Percentiles rank a stretch among this genome's conserved stretches.
These are phyloP conservation scores for Erannis defoliaria DNA, from an alignment of 2,888 invertebrate genomes.

Conservation along the genomic window DNA sequence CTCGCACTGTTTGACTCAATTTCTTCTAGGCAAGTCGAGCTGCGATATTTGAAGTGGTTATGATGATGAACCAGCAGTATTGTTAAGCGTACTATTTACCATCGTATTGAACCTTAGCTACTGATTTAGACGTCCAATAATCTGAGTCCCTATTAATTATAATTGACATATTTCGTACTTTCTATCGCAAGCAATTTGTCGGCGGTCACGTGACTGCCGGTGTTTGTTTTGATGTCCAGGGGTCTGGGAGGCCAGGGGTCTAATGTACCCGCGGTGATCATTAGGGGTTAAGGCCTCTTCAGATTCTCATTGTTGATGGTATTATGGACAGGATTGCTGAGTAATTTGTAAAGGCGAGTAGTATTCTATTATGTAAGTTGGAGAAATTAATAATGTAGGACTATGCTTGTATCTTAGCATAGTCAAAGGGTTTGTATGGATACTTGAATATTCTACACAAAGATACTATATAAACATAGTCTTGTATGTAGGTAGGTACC, in stretches of 20 bases:
- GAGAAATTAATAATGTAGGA: conserved; percentile 3
- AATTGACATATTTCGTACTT: conserved; percentile 84
- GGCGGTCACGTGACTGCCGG: conserved; percentile 72
- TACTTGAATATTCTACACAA: neutral
- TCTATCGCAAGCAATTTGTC: conserved; percentile 70
- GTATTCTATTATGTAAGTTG: neutral
- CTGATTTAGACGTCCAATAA: conserved; percentile 54
- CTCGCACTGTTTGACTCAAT: too few relatives aligned
- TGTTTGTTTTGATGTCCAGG: conserved; percentile 84
- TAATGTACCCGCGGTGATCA: conserved; percentile 59
- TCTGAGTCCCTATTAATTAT: conserved; percentile 81
- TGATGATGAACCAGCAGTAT: too few relatives aligned
- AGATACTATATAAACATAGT: too few relatives aligned
- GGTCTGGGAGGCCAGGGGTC: conserved; percentile 59
- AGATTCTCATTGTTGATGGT: conserved; percentile 47
- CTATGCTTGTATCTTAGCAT: too few relatives aligned
- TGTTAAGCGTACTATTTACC: neutral
- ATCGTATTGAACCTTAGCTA: neutral
- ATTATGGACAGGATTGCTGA: conserved; percentile 28
- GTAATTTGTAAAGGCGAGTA: conserved; percentile 18
- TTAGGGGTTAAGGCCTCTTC: conserved; percentile 60
- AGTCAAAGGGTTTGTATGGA: neutral
- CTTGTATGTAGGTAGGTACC: too few relatives aligned
- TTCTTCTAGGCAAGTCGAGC: too few relatives aligned
- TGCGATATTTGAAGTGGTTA: too few relatives aligned